Evolutionary conservation across 2,797 vertebrate species (phyloP).

Genomic region (Artibeus lituratus): DNA sequence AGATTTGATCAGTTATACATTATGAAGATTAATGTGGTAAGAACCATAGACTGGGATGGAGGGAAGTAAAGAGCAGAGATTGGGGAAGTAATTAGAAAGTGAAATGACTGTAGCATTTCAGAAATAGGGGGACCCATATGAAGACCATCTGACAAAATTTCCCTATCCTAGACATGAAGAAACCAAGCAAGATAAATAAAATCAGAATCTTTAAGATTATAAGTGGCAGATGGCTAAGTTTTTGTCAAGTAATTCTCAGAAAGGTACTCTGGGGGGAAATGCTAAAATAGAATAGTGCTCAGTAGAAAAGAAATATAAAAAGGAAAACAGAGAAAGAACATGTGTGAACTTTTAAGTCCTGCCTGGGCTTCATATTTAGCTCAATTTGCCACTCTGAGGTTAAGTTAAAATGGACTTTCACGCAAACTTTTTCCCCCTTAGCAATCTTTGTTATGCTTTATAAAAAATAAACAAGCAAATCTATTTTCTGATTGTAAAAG

Average conservation of each 20-base stretch:
- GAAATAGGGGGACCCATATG: not conserved
- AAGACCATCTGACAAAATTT: not conserved
- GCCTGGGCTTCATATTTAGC: not conserved
- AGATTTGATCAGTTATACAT: not conserved
- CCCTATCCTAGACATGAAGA: not conserved
- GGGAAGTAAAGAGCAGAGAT: not conserved
- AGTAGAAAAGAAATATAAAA: not conserved
- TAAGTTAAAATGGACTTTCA: constrained; percentile 1
- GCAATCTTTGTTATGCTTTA: not conserved
- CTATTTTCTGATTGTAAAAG: not conserved
- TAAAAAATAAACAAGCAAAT: not conserved
- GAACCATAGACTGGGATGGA: not conserved
- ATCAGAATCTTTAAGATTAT: not conserved
- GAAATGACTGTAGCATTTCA: not conserved
- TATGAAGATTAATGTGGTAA: not conserved
- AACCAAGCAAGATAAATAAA: not conserved
- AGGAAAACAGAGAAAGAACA: not conserved
- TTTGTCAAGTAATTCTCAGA: constrained; percentile 23
- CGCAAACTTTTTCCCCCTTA: not conserved
- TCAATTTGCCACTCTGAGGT: not conserved
- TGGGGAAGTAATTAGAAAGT: not conserved
- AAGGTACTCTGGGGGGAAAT: not conserved
- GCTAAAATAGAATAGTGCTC: not conserved
- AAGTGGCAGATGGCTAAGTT: not conserved
- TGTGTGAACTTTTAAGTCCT: not conserved